These are phyloP conservation scores for Folsomia candida DNA, from an alignment of 2,888 invertebrate species.

Conservation along the genomic window DNA sequence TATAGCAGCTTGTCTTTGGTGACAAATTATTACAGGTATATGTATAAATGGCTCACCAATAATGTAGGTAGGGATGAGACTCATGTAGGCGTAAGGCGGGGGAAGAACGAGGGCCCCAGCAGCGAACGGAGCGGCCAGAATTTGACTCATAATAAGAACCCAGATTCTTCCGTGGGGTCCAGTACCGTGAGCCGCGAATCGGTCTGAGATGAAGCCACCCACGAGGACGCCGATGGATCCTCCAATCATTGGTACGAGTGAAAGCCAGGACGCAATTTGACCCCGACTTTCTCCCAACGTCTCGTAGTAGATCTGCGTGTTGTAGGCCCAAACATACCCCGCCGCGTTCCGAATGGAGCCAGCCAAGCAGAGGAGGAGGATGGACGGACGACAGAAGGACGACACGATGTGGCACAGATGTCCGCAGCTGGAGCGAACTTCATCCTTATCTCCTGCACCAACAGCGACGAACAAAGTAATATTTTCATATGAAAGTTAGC, in stretches of 20 bases:
- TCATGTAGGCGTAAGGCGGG: constrained; percentile 54
- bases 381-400: constrained; percentile 53
- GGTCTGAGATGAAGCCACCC: constrained; percentile 49
- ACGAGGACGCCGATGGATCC: constrained; percentile 52
- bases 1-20: neutral
- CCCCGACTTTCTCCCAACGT: constrained; percentile 52
- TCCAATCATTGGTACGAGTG: constrained; percentile 55
- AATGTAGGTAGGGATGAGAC: constrained; percentile 54
- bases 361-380: constrained; percentile 54
- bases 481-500: no score
- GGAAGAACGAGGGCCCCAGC: constrained; percentile 54
- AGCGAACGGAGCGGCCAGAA: constrained; percentile 55
- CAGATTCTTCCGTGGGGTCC: constrained; percentile 54
- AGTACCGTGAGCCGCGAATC: constrained; percentile 45
- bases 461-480: no score
- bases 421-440: neutral
- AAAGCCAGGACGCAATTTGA: constrained; percentile 54
- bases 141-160: constrained; percentile 54
- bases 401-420: constrained; percentile 19
- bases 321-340: constrained; percentile 56
- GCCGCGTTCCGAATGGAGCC: constrained; percentile 55
- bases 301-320: constrained; percentile 55
- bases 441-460: neutral
- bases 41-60: constrained; percentile 52
- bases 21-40: neutral